Percentiles rank a stretch among this genome's conserved stretches.
These are phyloP conservation scores for Cotesia congregata DNA, from an alignment of 2,888 invertebrate genomes.

Conservation along the genomic window DNA sequence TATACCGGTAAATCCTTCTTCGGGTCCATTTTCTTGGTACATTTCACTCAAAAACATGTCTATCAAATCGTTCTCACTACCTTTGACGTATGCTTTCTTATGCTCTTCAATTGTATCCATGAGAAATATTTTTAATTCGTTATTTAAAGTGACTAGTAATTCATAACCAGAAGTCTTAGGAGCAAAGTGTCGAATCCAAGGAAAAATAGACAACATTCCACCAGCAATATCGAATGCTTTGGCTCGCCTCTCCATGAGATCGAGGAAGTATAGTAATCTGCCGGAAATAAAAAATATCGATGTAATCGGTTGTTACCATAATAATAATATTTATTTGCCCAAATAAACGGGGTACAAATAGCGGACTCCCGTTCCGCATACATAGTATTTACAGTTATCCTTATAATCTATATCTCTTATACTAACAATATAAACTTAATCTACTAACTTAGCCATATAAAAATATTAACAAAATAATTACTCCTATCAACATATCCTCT, in stretches of 20 bases:
- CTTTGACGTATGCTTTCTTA: constrained; percentile 69
- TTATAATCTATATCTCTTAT: too few relatives aligned
- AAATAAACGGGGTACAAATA: too few relatives aligned
- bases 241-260: constrained; percentile 60
- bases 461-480: too few relatives aligned
- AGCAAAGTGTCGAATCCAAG: constrained; percentile 76
- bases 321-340: too few relatives aligned
- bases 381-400: too few relatives aligned
- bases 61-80: constrained; percentile 74
- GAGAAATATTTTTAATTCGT: constrained; percentile 73
- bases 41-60: constrained; percentile 77
- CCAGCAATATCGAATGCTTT: constrained; percentile 72
- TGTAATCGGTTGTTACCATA: too few relatives aligned
- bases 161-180: constrained; percentile 77
- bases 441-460: too few relatives aligned
- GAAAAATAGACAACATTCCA: constrained; percentile 74
- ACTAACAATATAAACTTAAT: too few relatives aligned
- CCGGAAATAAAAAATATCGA: not conserved
- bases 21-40: constrained; percentile 63
- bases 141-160: constrained; percentile 73
- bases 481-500: too few relatives aligned
- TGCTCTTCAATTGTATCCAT: constrained; percentile 75
- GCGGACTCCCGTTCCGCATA: too few relatives aligned
- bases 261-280: constrained; percentile 59
- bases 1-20: constrained; percentile 70